Conservation (phyloP, 2,888 invertebrate genomes). For the Lycia hirtaria region DNA sequence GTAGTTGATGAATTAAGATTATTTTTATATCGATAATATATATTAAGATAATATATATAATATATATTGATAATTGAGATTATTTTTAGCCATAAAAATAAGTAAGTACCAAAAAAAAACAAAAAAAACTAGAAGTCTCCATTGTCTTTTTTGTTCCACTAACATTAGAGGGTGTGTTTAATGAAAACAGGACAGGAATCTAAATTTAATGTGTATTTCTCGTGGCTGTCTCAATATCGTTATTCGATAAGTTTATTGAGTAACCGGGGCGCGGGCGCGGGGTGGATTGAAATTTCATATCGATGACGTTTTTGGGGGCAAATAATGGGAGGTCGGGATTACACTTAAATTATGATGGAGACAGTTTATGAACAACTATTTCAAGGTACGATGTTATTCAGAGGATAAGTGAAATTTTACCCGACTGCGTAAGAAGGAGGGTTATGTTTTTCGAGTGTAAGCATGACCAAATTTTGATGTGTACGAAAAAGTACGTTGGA, state of each 20-base stretch:
- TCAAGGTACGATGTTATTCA: background rate
- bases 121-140: constrained; percentile 44
- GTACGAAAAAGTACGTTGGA: too few relatives aligned
- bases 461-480: too few relatives aligned
- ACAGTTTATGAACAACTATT: constrained; percentile 14
- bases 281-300: constrained; percentile 52
- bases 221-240: constrained; percentile 60
- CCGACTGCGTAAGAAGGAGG: background rate
- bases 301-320: constrained; percentile 44
- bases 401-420: background rate
- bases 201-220: constrained; percentile 65
- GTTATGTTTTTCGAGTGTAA: too few relatives aligned
- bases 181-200: constrained; percentile 70
- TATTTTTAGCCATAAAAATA: too few relatives aligned
- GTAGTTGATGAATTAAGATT: too few relatives aligned
- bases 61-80: too few relatives aligned
- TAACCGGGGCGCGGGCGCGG: too few relatives aligned
- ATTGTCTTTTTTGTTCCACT: constrained; percentile 47
- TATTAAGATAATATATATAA: too few relatives aligned
- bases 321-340: constrained; percentile 35
- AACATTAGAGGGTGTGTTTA: constrained; percentile 61
- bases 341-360: constrained; percentile 21
- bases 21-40: too few relatives aligned
- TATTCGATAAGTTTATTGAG: constrained; percentile 62
- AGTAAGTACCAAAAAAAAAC: background rate